Conservation (phyloP, 2,113 vertebrate species). For the Equus przewalskii region DNA sequence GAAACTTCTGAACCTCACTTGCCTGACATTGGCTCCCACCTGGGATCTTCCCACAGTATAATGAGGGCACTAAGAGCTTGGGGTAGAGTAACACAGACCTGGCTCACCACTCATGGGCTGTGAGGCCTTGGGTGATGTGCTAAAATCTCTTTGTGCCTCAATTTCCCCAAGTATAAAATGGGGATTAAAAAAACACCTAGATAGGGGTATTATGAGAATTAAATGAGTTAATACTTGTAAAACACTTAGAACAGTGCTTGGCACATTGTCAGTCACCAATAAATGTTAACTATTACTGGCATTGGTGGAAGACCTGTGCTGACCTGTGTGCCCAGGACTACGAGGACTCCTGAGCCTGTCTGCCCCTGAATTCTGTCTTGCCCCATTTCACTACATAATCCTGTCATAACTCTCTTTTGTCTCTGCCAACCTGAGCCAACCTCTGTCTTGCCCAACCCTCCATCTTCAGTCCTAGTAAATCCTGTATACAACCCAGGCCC, state of each 20-base stretch:
- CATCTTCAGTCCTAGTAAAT: background rate
- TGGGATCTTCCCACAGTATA: background rate
- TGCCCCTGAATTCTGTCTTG: background rate
- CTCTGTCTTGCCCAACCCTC: background rate
- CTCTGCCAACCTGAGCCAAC: background rate
- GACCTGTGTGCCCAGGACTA: background rate
- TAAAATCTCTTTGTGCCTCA: background rate
- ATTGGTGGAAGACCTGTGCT: background rate
- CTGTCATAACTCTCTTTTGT: background rate
- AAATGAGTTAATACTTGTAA: background rate
- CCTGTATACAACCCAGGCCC: background rate
- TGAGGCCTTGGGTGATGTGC: background rate
- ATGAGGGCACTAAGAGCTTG: background rate
- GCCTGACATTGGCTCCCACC: background rate
- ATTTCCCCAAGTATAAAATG: background rate
- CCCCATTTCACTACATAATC: background rate
- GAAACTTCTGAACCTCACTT: background rate
- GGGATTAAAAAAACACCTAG: background rate
- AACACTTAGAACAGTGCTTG: background rate
- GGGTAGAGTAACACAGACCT: background rate
- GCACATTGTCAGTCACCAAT: background rate
- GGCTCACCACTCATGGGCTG: background rate
- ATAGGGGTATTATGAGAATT: background rate
- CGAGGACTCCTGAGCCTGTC: background rate
- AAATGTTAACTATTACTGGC: background rate